phyloP scores from a whole-genome alignment of 2,797 vertebrate species.

The Cuculus canorus region DNA sequence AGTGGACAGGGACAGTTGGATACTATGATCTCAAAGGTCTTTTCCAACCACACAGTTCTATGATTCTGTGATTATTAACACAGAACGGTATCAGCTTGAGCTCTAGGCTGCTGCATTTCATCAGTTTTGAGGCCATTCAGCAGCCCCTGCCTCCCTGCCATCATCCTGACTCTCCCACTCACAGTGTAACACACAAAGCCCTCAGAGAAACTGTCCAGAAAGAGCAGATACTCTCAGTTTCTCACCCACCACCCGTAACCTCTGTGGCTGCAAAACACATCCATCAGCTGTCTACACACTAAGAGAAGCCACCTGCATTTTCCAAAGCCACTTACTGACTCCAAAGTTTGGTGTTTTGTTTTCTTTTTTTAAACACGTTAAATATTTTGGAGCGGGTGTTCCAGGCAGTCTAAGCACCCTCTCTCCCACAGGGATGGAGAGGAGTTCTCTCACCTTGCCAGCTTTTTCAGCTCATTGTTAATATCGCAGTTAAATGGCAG shows the following conservation, averaged over 20 bases:
- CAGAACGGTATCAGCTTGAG: background rate
- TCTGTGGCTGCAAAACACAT: background rate
- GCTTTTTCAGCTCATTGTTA: conserved; percentile 86
- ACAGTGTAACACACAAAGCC: rapidly evolving
- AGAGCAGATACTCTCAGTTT: background rate
- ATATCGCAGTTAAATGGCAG: conserved; percentile 90
- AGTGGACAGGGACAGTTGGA: no score
- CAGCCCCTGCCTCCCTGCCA: background rate
- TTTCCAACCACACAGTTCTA: no score
- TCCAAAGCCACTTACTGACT: background rate
- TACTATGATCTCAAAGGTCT: no score
- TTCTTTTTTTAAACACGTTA: background rate
- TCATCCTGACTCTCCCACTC: background rate
- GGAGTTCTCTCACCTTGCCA: conserved; percentile 78
- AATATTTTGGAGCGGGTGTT: background rate
- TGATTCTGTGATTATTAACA: background rate
- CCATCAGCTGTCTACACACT: background rate
- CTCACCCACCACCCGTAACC: background rate
- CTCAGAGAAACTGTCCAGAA: background rate
- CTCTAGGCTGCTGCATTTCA: background rate
- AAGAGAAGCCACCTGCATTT: background rate
- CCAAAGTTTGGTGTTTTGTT: rapidly evolving
- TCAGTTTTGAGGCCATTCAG: background rate
- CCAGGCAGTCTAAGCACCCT: background rate
- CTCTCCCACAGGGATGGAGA: background rate